Percentiles rank a stretch among this genome's conserved stretches.
Conservation (phyloP, 2,888 invertebrate species). For the Watsonalla cultraria region DNA sequence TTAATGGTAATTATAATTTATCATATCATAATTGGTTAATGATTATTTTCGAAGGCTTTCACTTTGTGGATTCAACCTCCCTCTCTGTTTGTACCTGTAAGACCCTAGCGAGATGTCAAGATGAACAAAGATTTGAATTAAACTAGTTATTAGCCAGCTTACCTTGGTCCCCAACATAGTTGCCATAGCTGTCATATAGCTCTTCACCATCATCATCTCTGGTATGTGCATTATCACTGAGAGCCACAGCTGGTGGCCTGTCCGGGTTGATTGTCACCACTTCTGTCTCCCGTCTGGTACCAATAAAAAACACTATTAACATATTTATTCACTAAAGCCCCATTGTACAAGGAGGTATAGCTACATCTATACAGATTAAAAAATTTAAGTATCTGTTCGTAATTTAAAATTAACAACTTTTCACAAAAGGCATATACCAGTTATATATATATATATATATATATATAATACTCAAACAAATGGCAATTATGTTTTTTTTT, state of each 20-base stretch:
- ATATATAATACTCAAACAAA: too few species aligned
- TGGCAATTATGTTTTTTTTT: too few species aligned
- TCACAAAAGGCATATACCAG: too few species aligned
- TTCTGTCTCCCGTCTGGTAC: slow-evolving; percentile 32
- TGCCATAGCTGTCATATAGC: slow-evolving; percentile 60
- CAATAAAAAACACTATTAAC: not conserved
- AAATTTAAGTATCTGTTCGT: too few species aligned
- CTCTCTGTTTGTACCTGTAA: not conserved
- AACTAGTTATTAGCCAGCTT: slow-evolving; percentile 16
- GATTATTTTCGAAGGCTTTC: too few species aligned
- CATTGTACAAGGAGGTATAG: too few species aligned
- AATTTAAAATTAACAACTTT: too few species aligned
- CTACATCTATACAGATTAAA: too few species aligned
- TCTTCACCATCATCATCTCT: slow-evolving; percentile 46
- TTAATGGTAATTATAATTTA: too few species aligned
- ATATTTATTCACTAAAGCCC: too few species aligned
- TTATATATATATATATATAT: too few species aligned
- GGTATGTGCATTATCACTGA: slow-evolving; percentile 31
- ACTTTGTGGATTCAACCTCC: not conserved
- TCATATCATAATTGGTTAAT: too few species aligned
- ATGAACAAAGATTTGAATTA: not conserved
- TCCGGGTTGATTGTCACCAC: slow-evolving; percentile 28
- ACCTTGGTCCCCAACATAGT: slow-evolving; percentile 59
- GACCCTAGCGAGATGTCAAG: not conserved
- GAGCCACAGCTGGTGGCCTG: slow-evolving; percentile 37